Conservation (phyloP, 2,888 invertebrate species). For the Tortricodes alternella region DNA sequence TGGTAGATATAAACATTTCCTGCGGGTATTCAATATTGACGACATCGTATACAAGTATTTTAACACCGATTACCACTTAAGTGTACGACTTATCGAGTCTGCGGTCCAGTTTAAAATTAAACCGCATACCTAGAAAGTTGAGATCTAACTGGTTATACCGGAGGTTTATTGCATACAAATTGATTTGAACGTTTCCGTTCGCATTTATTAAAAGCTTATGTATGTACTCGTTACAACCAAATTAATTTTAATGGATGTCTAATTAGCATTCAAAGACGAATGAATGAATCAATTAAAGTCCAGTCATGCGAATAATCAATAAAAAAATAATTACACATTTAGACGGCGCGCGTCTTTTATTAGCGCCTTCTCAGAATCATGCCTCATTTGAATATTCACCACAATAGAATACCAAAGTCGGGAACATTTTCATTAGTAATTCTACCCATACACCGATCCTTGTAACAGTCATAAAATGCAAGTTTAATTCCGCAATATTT, state of each 20-base stretch:
- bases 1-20: slow-evolving; percentile 28
- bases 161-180: slow-evolving; percentile 1
- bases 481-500: slow-evolving; percentile 32
- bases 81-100: neutral
- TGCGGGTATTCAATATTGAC: slow-evolving; percentile 1
- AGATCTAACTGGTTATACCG: neutral
- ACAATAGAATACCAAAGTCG: slow-evolving; percentile 8
- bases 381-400: neutral
- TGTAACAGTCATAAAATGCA: slow-evolving; percentile 27
- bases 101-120: slow-evolving; percentile 1
- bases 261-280: slow-evolving; percentile 19
- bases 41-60: slow-evolving; percentile 3
- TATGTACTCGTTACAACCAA: slow-evolving; percentile 15
- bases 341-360: neutral
- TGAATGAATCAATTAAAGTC: slow-evolving; percentile 14
- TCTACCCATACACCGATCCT: slow-evolving; percentile 6
- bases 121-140: slow-evolving; percentile 1
- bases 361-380: slow-evolving; percentile 11
- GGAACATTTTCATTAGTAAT: slow-evolving; percentile 24
- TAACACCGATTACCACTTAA: slow-evolving; percentile 8
- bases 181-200: slow-evolving; percentile 1
- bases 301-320: slow-evolving; percentile 25
- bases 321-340: slow-evolving; percentile 21
- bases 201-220: slow-evolving; percentile 1
- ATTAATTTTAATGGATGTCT: slow-evolving; percentile 10